Percentiles rank a stretch among this genome's conserved stretches.
Evolutionary conservation across 1,140 invertebrate genomes (phyloP).

Genomic region (Eriocheir sinensis): DNA sequence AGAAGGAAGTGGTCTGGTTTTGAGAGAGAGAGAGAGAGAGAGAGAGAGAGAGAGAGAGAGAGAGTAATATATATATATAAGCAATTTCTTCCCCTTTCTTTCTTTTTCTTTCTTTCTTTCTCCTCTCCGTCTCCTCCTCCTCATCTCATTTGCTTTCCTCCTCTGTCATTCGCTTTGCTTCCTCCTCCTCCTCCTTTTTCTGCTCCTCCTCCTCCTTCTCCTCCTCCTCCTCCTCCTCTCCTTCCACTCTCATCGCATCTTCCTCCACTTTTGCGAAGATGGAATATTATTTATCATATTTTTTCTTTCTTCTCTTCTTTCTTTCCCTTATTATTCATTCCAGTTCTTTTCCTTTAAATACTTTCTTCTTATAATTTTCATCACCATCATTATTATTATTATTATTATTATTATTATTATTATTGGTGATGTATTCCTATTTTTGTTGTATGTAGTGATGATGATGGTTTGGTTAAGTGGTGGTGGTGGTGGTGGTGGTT

Average conservation of each 20-base stretch:
- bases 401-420: too few relatives aligned
- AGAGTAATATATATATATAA: not conserved
- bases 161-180: not conserved
- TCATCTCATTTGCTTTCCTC: constrained; percentile 7
- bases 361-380: too few relatives aligned
- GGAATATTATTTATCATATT: too few relatives aligned
- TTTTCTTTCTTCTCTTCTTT: constrained; percentile 17
- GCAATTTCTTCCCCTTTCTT: not conserved
- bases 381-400: too few relatives aligned
- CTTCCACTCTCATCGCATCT: too few relatives aligned
- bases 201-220: not conserved
- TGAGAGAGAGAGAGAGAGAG: not conserved
- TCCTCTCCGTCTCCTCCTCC: not conserved
- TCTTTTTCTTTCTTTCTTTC: not conserved
- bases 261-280: too few relatives aligned
- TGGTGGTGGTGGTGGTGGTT: too few relatives aligned
- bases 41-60: not conserved
- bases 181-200: not conserved
- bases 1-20: not conserved
- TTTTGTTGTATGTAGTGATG: too few relatives aligned
- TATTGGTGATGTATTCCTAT: too few relatives aligned
- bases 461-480: too few relatives aligned
- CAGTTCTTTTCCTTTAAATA: too few relatives aligned
- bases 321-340: too few relatives aligned
- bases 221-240: not conserved